These are phyloP conservation scores for Neoascia interrupta DNA, from an alignment of 2,888 invertebrate genomes.

Conservation along the genomic window DNA sequence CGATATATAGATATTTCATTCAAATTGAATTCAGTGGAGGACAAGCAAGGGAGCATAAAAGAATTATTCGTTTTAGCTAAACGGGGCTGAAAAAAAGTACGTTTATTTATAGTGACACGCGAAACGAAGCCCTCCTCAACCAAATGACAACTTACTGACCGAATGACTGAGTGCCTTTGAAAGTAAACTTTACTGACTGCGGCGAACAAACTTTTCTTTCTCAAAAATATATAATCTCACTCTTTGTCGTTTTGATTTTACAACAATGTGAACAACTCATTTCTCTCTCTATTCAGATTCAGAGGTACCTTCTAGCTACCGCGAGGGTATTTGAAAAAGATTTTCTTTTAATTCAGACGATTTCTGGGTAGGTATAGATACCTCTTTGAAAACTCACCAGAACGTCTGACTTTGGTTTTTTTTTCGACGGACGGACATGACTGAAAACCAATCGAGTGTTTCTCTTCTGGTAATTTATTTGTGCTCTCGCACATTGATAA, in stretches of 20 bases:
- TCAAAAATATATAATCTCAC: conserved; percentile 25
- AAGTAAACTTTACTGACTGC: conserved; percentile 21
- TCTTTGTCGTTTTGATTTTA: conserved; percentile 15
- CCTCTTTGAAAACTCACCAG: conserved; percentile 4
- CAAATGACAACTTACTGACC: conserved; percentile 20
- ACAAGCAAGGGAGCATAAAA: no score
- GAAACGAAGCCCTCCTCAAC: neutral
- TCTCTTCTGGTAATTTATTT: no score
- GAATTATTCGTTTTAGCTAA: neutral
- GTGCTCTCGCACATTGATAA: no score
- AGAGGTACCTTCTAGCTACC: no score
- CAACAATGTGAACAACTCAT: no score
- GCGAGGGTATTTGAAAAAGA: neutral
- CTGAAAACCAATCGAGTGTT: no score
- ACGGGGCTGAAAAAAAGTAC: neutral
- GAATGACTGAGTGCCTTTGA: conserved; percentile 23
- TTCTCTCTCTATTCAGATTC: no score
- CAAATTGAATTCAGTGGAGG: neutral
- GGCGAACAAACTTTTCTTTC: conserved; percentile 7
- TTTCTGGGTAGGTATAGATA: neutral
- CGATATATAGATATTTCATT: neutral
- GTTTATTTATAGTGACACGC: neutral
- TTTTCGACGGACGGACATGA: neutral
- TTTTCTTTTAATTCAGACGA: neutral
- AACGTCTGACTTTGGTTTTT: neutral